Conservation (phyloP, 2,888 invertebrate species). For the Sphaerophoria taeniata region DNA sequence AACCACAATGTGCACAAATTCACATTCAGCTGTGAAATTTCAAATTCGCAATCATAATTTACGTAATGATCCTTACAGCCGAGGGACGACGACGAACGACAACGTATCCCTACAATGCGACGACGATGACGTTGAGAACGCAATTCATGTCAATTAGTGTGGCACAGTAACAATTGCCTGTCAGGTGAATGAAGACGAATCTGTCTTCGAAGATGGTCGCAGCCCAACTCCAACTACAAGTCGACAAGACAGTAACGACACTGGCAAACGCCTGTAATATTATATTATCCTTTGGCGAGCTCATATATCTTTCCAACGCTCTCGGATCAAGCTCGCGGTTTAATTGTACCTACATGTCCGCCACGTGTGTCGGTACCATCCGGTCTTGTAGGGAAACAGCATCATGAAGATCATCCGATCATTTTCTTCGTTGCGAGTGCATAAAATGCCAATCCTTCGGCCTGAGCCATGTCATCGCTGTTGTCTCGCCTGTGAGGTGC, state of each 20-base stretch:
- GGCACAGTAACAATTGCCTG: conserved; percentile 57
- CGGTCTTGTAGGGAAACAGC: conserved; percentile 46
- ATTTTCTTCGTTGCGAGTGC: neutral
- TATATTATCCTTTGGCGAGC: conserved; percentile 68
- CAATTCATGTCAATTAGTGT: conserved; percentile 69
- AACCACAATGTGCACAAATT: conserved; percentile 35
- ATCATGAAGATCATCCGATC: conserved; percentile 42
- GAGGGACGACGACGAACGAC: too few species aligned
- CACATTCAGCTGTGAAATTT: conserved; percentile 50
- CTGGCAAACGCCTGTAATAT: conserved; percentile 31
- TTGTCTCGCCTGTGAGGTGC: conserved; percentile 25
- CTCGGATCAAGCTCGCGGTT: too few species aligned
- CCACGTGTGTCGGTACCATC: neutral
- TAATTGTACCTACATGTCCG: conserved; percentile 41
- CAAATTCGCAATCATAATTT: conserved; percentile 70
- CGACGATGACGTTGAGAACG: conserved; percentile 58
- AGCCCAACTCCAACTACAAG: neutral
- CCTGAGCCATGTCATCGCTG: conserved; percentile 24
- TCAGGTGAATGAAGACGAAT: conserved; percentile 55
- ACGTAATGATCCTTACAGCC: conserved; percentile 67
- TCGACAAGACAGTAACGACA: conserved; percentile 9
- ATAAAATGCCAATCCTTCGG: conserved; percentile 13
- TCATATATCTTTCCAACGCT: conserved; percentile 16
- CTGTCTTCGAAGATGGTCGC: conserved; percentile 4
- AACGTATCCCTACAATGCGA: too few species aligned